A percentile compares a stretch with the other conserved stretches of the same genome.
Evolutionary conservation across 2,888 invertebrate species (phyloP).

Genomic region (Argynnis bischoffii): DNA sequence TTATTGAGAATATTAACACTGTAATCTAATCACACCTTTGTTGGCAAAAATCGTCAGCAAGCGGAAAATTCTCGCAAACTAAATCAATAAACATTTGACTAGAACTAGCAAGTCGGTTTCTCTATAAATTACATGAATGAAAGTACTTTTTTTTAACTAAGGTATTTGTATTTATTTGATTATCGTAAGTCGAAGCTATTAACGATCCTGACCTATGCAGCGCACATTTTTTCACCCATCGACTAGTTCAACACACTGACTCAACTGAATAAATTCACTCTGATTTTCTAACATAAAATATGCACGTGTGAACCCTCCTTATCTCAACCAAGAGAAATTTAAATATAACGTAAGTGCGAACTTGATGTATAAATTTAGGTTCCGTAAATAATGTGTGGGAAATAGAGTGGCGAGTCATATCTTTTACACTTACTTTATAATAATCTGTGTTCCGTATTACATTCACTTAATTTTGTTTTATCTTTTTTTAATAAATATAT

Average conservation of each 20-base stretch:
- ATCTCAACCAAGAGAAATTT: background rate
- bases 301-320: conserved; percentile 27
- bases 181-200: conserved; percentile 12
- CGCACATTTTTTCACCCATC: conserved; percentile 59
- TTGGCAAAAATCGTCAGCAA: conserved; percentile 47
- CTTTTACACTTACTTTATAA: no score
- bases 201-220: conserved; percentile 43
- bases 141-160: conserved; percentile 43
- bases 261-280: conserved; percentile 25
- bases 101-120: conserved; percentile 44
- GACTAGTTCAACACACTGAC: conserved; percentile 36
- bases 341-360: background rate
- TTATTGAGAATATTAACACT: conserved; percentile 53
- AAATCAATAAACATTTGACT: conserved; percentile 62
- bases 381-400: background rate
- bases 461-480: no score
- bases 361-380: background rate
- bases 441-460: no score
- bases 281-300: conserved; percentile 19
- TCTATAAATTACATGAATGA: conserved; percentile 12
- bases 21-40: conserved; percentile 52
- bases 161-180: conserved; percentile 47
- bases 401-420: no score
- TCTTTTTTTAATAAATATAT: no score
- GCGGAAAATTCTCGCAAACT: conserved; percentile 55